Conservation (phyloP, 2,113 vertebrate species). For the Dasyurus viverrinus region DNA sequence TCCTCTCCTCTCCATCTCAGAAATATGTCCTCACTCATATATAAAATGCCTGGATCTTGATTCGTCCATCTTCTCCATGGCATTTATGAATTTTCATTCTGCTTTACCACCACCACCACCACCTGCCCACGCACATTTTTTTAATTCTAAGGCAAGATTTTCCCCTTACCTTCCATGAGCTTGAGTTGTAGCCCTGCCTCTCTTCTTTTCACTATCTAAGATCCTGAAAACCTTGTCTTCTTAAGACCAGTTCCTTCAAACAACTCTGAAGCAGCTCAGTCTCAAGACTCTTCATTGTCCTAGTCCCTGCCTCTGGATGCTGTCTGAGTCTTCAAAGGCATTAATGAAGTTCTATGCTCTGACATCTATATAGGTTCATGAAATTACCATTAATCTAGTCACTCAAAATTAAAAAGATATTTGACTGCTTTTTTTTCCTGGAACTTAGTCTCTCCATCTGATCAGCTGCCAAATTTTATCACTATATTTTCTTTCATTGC, state of each 20-base stretch:
- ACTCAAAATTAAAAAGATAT: neutral
- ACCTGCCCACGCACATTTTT: neutral
- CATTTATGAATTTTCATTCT: neutral
- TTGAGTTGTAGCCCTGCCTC: neutral
- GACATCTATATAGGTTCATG: neutral
- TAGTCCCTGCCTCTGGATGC: neutral
- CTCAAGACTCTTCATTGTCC: neutral
- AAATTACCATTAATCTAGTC: neutral
- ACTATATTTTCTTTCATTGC: neutral
- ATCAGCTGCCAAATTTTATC: neutral
- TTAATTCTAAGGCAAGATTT: neutral
- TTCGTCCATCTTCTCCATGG: neutral
- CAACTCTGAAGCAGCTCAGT: neutral
- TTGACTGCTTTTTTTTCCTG: neutral
- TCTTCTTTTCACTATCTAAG: neutral
- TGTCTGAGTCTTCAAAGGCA: neutral
- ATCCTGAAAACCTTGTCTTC: neutral
- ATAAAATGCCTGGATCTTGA: neutral
- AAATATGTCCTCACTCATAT: neutral
- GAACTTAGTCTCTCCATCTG: neutral
- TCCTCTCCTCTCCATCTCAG: neutral
- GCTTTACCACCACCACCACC: neutral
- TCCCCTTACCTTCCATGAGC: neutral
- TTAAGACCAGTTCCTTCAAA: neutral
- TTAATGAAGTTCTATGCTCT: neutral